These are phyloP conservation scores for Ormyrus rosae DNA, from an alignment of 2,888 invertebrate genomes.

Conservation along the genomic window DNA sequence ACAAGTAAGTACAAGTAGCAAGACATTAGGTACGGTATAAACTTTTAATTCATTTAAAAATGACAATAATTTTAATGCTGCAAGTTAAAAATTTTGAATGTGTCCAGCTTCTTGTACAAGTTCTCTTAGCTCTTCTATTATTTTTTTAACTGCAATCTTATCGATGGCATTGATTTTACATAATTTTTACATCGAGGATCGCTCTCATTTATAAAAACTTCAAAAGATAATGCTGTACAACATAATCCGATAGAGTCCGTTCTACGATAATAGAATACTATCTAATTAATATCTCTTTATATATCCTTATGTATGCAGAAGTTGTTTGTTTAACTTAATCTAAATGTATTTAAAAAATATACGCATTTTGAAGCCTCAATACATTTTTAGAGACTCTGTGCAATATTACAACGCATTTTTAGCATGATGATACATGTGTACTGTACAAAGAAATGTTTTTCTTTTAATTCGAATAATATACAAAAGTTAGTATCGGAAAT, in stretches of 20 bases:
- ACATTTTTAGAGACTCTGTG: slow-evolving; percentile 30
- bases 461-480: slow-evolving; percentile 40
- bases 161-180: slow-evolving; percentile 47
- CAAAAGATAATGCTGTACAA: slow-evolving; percentile 50
- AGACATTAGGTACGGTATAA: slow-evolving; percentile 1
- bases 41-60: slow-evolving; percentile 6
- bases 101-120: slow-evolving; percentile 50
- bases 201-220: slow-evolving; percentile 51
- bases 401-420: slow-evolving; percentile 6
- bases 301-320: slow-evolving; percentile 38
- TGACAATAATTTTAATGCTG: slow-evolving; percentile 33
- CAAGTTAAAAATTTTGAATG: slow-evolving; percentile 48
- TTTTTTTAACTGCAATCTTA: slow-evolving; percentile 36
- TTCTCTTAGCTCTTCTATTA: slow-evolving; percentile 42
- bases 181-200: slow-evolving; percentile 55
- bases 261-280: slow-evolving; percentile 34
- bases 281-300: slow-evolving; percentile 42
- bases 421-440: slow-evolving; percentile 37
- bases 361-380: slow-evolving; percentile 24
- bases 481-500: slow-evolving; percentile 63
- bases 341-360: slow-evolving; percentile 51
- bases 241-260: slow-evolving; percentile 47
- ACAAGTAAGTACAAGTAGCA: slow-evolving; percentile 10
- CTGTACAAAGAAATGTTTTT: slow-evolving; percentile 50
- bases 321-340: slow-evolving; percentile 43